Evolutionary conservation across 1,140 invertebrate genomes (phyloP), one percentile per base, ranked within the genome.

Genomic region (Bombus difficillimus): DNA sequence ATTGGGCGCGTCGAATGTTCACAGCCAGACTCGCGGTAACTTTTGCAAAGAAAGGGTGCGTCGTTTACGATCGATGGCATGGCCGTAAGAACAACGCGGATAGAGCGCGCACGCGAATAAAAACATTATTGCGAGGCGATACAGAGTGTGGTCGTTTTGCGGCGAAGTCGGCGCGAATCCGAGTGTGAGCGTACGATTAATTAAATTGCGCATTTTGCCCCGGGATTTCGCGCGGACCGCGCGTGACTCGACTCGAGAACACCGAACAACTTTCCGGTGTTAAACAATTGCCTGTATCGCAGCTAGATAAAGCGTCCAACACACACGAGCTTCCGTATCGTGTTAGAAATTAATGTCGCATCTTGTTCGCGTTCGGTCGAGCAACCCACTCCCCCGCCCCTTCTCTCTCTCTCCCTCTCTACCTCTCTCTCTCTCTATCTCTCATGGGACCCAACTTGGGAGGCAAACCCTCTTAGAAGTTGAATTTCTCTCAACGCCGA

Each of bases 241-340:
- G 77, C 86, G 83, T 81, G 86, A 87, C 86, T 75, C 82, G 86
- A 85, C 76, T 85, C n/a, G 69, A 72, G 77, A 79, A 75, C 64
- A n/a, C 3, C 83, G 41, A 39, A 34, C 15, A 75, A 76, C n/a
- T 84, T 79, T 79, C 53, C 75, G 75, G 57, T 64, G 68, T 75
- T 37, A 77, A 74, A 78, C 81, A 77, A 84, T 87, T 57, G 72
- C 13, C 73, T 22, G 79, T 64, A 79, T 75, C 43, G 78, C 18
- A 72, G 32, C 64, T 71, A 62, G 64, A 66, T 32, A 41, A 57
- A n/a, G 22, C 68, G 68, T 2, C 41, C 9, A 47, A 47, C 66
- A 6, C 37, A 68, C 22, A 22, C 22, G n/a, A 34, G 39, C 22
- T 34, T 34, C n/a, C 32, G 75, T 62, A 77, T 64, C 75, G 22